Percentiles rank a stretch among this genome's conserved stretches.
Evolutionary conservation across 1,140 invertebrate species (phyloP).

Genomic region (Aphaenogaster floridana): DNA sequence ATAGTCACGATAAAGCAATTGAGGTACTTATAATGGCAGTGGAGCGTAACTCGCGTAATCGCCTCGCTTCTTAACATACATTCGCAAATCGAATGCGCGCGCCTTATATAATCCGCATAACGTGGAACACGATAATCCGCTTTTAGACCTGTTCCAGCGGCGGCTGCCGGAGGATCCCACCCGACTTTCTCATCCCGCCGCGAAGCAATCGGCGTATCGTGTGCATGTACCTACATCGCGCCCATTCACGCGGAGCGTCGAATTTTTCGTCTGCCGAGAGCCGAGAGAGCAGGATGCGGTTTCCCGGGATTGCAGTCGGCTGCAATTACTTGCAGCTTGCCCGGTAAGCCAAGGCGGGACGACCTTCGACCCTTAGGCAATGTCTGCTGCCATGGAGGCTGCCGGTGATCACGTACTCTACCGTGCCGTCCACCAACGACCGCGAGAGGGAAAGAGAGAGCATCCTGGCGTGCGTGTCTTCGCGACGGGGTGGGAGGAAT

Average conservation of each 20-base stretch:
- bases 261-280: slow-evolving; percentile 69
- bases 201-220: slow-evolving; percentile 53
- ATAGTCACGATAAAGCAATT: slow-evolving; percentile 2
- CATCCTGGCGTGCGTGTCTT: slow-evolving; percentile 57
- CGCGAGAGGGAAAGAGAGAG: slow-evolving; percentile 37
- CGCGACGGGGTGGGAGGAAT: slow-evolving; percentile 67
- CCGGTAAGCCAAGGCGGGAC: slow-evolving; percentile 82
- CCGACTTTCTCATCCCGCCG: slow-evolving; percentile 64
- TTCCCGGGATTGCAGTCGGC: slow-evolving; percentile 79
- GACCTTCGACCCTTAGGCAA: slow-evolving; percentile 80
- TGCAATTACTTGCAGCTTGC: slow-evolving; percentile 82
- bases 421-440: slow-evolving; percentile 74
- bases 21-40: neutral
- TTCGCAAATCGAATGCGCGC: slow-evolving; percentile 45
- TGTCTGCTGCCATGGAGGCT: slow-evolving; percentile 81
- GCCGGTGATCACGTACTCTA: slow-evolving; percentile 83
- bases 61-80: slow-evolving; percentile 33
- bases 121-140: slow-evolving; percentile 53
- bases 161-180: slow-evolving; percentile 7
- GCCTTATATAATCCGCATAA: slow-evolving; percentile 51
- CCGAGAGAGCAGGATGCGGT: slow-evolving; percentile 74
- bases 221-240: slow-evolving; percentile 51
- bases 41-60: slow-evolving; percentile 37
- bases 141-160: slow-evolving; percentile 48
- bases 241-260: slow-evolving; percentile 67